These are phyloP conservation scores for Dascyllus trimaculatus DNA, from an alignment of 2,113 vertebrate genomes.

Conservation along the genomic window DNA sequence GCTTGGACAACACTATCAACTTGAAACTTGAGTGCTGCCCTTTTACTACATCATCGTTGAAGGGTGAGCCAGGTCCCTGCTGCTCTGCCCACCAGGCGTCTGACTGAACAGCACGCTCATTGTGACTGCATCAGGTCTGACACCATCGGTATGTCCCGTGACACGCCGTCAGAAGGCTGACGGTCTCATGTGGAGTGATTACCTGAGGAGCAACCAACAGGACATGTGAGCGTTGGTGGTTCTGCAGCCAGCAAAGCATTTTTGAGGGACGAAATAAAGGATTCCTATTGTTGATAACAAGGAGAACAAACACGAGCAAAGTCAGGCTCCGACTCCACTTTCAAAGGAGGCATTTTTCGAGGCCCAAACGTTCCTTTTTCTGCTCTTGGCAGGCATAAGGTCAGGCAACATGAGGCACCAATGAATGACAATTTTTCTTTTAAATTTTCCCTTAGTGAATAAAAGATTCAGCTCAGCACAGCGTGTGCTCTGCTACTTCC, in stretches of 20 bases:
- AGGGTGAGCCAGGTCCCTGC: constrained; percentile 5
- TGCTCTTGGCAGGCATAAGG: not conserved
- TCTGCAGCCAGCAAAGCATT: not conserved
- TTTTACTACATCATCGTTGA: constrained; percentile 16
- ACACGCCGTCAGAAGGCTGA: constrained; percentile 10
- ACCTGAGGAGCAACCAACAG: not conserved
- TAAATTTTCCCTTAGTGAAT: not conserved
- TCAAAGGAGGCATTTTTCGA: too few relatives aligned
- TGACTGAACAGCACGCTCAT: constrained; percentile 33
- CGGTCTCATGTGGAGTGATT: not conserved
- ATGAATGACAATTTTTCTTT: too few relatives aligned
- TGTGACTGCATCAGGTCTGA: constrained; percentile 33
- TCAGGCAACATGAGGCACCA: not conserved
- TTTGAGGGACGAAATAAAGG: not conserved
- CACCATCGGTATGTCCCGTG: constrained; percentile 37
- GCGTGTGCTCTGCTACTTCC: constrained; percentile 10
- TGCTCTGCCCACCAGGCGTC: constrained; percentile 22
- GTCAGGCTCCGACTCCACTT: not conserved
- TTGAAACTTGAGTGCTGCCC: not conserved
- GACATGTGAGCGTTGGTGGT: not conserved
- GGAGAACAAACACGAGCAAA: not conserved
- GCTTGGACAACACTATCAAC: constrained; percentile 10
- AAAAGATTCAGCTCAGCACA: not conserved
- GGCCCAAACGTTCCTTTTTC: too few relatives aligned
- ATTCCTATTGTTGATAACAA: not conserved